Evolutionary conservation across 2,888 invertebrate species (phyloP).

Genomic region (Bugulina stolonifera): DNA sequence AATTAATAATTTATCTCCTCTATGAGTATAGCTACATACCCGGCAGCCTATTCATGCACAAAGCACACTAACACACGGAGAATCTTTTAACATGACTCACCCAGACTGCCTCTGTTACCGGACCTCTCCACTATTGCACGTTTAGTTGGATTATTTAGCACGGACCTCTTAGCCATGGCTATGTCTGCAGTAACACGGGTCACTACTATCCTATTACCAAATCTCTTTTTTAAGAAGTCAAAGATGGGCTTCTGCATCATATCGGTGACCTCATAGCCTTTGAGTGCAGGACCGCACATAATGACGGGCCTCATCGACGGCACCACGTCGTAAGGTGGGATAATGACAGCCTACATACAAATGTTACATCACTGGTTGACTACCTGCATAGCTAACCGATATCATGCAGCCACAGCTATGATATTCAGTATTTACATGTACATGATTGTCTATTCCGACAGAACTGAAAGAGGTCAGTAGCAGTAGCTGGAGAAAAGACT

Average conservation of each 20-base stretch:
- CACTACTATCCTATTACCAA: conserved; percentile 97
- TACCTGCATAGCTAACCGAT: no score
- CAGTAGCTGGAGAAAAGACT: no score
- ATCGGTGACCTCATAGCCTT: conserved; percentile 99
- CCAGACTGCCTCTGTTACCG: neutral
- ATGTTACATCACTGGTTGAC: neutral
- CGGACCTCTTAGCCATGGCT: conserved; percentile 75
- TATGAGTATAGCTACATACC: no score
- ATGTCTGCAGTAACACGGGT: conserved; percentile 95
- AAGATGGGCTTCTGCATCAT: conserved; percentile 99
- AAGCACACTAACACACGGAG: no score
- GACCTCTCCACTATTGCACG: conserved; percentile 94
- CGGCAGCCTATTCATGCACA: no score
- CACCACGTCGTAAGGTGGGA: conserved; percentile 98
- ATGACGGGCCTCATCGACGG: conserved; percentile 99
- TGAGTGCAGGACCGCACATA: conserved; percentile 94
- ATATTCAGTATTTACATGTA: no score
- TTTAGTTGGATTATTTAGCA: conserved; percentile 95
- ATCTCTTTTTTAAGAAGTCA: conserved; percentile 96
- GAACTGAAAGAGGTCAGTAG: no score
- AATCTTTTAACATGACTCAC: no score
- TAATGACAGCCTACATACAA: conserved; percentile 37
- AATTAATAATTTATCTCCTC: no score
- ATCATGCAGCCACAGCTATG: no score
- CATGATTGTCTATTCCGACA: no score